Evolutionary conservation across 1,140 invertebrate species (phyloP).

Genomic region (Lanistes nyassanus): DNA sequence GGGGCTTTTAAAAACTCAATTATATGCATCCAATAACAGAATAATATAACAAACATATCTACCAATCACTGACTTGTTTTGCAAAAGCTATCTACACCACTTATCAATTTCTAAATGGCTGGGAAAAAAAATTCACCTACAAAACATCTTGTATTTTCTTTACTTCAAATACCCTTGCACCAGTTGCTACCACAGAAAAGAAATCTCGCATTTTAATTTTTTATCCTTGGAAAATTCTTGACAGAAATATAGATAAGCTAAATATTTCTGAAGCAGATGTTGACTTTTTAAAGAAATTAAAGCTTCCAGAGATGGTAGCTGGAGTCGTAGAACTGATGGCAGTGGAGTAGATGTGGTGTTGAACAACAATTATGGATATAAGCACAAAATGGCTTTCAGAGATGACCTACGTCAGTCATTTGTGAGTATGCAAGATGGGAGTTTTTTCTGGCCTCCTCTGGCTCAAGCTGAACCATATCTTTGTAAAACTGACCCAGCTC

Average conservation of each 20-base stretch:
- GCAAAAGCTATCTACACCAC: no score
- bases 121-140: no score
- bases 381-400: background rate
- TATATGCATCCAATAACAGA: background rate
- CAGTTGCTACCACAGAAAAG: no score
- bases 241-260: no score
- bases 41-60: background rate
- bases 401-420: conserved; percentile 52
- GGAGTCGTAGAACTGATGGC: no score
- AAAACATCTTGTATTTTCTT: background rate
- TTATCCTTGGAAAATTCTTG: background rate
- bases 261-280: no score
- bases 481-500: conserved; percentile 46
- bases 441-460: conserved; percentile 26
- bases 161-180: background rate
- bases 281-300: no score
- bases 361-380: no score
- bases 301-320: no score
- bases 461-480: conserved; percentile 37
- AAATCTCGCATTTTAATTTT: background rate
- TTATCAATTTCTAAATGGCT: no score
- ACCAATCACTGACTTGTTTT: no score
- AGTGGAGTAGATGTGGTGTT: no score
- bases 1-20: background rate
- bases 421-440: conserved; percentile 36